A percentile compares a stretch with the other conserved stretches of the same genome.
Evolutionary conservation across 2,797 vertebrate genomes (phyloP).

Genomic region (Thalassophryne amazonica): DNA sequence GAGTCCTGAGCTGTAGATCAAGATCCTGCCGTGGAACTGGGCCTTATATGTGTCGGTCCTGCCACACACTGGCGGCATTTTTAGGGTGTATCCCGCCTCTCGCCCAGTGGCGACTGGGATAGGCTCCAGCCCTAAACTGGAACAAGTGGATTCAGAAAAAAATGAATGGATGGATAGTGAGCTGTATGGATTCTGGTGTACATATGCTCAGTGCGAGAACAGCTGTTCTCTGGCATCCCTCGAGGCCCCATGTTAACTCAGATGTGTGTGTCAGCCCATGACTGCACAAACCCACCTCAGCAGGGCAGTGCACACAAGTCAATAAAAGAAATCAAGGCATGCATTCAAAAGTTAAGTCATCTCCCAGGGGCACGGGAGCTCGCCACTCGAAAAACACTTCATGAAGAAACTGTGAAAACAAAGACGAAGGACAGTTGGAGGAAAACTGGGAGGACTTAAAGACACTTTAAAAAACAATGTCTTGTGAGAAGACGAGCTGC

Average conservation of each 20-base stretch:
- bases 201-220: too few species aligned
- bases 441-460: conserved; percentile 34
- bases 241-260: conserved; percentile 38
- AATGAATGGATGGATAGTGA: too few species aligned
- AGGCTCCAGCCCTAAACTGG: too few species aligned
- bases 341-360: conserved; percentile 28
- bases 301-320: conserved; percentile 15
- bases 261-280: conserved; percentile 41
- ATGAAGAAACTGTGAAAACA: conserved; percentile 2
- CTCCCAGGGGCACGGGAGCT: conserved; percentile 15
- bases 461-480: conserved; percentile 32
- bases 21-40: too few species aligned
- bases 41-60: too few species aligned
- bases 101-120: too few species aligned
- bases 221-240: conserved; percentile 59
- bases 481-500: conserved; percentile 64
- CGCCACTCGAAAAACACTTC: conserved; percentile 17
- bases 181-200: too few species aligned
- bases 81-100: too few species aligned
- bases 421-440: not conserved
- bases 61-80: too few species aligned
- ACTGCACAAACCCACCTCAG: conserved; percentile 42
- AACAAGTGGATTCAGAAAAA: too few species aligned
- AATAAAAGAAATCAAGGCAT: conserved; percentile 43
- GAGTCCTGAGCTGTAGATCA: too few species aligned